These are phyloP conservation scores for Stegodyphus mimosarum DNA, from an alignment of 1,140 invertebrate genomes.

Conservation along the genomic window DNA sequence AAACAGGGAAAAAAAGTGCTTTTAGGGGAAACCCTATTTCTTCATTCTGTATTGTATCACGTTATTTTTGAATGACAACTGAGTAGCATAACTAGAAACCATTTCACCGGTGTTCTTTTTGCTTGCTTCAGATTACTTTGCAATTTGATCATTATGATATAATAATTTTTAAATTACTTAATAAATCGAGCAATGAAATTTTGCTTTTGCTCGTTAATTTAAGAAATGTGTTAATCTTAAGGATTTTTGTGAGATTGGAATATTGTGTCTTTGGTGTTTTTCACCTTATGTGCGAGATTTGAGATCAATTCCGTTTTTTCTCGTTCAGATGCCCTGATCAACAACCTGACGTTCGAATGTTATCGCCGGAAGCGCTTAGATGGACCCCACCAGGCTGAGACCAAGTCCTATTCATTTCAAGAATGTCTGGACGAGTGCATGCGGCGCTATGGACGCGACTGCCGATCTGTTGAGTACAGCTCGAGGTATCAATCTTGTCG, in stretches of 20 bases:
- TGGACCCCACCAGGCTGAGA: constrained; percentile 88
- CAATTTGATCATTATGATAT: too few relatives aligned
- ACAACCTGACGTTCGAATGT: constrained; percentile 82
- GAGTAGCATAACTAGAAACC: too few relatives aligned
- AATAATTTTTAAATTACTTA: too few relatives aligned
- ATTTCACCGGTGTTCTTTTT: too few relatives aligned
- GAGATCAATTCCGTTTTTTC: constrained; percentile 20
- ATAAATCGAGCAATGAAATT: too few relatives aligned
- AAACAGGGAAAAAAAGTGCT: too few relatives aligned
- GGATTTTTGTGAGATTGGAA: background rate
- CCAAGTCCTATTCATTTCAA: constrained; percentile 84
- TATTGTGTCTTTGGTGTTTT: background rate
- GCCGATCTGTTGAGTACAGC: constrained; percentile 87
- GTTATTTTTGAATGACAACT: too few relatives aligned
- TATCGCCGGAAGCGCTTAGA: constrained; percentile 85
- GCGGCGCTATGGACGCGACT: constrained; percentile 71
- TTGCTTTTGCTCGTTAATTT: too few relatives aligned
- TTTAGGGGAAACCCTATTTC: too few relatives aligned
- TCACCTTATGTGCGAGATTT: background rate
- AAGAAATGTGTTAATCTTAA: too few relatives aligned
- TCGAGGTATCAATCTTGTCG: constrained; percentile 84
- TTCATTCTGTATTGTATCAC: too few relatives aligned
- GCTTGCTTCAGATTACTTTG: too few relatives aligned
- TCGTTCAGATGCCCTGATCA: constrained; percentile 60
- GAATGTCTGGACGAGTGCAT: constrained; percentile 90